Evolutionary conservation across 2,113 vertebrate species (phyloP).

Genomic region (Willisornis vidua): DNA sequence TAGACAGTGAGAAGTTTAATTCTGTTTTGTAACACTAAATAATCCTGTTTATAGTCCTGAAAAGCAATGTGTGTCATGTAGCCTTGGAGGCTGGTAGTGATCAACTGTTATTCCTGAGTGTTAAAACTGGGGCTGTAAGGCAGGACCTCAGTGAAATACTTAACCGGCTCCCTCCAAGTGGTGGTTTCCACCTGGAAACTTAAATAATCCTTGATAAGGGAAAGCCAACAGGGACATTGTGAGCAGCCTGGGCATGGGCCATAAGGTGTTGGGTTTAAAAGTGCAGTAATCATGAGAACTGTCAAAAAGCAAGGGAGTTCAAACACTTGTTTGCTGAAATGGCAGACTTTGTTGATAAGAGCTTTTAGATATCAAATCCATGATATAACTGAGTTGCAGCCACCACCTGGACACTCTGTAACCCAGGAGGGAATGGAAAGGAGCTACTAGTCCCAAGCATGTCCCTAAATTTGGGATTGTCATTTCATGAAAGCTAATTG

Average conservation of each 20-base stretch:
- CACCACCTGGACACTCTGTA: background rate
- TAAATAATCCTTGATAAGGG: conserved; percentile 4
- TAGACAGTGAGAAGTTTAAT: background rate
- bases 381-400: background rate
- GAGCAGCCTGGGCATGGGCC: background rate
- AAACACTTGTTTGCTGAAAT: background rate
- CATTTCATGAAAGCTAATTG: background rate
- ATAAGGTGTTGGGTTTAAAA: background rate
- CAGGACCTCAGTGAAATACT: background rate
- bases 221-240: background rate
- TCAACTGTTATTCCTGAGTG: background rate
- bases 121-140: background rate
- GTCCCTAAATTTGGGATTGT: background rate
- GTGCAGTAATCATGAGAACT: background rate
- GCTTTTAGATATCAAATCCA: background rate
- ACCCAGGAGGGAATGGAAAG: background rate
- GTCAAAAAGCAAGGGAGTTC: background rate
- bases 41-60: background rate
- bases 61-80: background rate
- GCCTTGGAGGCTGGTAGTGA: background rate
- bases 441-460: background rate
- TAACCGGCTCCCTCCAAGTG: background rate
- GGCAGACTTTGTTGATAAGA: background rate
- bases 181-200: background rate
- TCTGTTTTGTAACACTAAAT: background rate